phyloP scores from a whole-genome alignment of 2,113 vertebrate genomes.

The Antennarius striatus region DNA sequence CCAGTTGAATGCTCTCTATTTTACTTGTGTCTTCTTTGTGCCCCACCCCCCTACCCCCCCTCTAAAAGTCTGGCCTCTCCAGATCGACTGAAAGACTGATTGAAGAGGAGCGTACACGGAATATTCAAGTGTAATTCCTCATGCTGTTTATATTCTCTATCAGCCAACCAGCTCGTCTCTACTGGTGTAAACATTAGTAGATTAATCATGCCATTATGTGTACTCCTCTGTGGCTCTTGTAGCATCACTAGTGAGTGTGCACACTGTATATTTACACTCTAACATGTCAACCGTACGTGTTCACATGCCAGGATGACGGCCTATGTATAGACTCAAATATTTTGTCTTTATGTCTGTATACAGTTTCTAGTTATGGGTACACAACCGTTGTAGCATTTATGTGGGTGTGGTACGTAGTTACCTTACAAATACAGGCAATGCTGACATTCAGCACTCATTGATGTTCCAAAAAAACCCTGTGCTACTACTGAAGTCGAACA shows the following conservation, averaged over 20 bases:
- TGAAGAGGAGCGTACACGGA: conserved; percentile 28
- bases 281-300: conserved; percentile 49
- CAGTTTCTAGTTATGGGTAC: conserved; percentile 40
- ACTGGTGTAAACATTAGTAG: conserved; percentile 61
- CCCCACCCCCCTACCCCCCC: background rate
- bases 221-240: conserved; percentile 56
- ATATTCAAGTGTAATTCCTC: conserved; percentile 33
- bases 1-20: conserved; percentile 80
- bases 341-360: conserved; percentile 34
- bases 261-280: conserved; percentile 55
- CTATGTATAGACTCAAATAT: conserved; percentile 50
- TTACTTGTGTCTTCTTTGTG: conserved; percentile 32
- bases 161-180: conserved; percentile 74
- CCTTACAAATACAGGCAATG: conserved; percentile 77
- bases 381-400: conserved; percentile 76
- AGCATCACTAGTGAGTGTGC: conserved; percentile 61
- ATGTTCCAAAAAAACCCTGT: conserved; percentile 65
- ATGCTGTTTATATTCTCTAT: conserved; percentile 50
- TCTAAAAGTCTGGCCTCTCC: conserved; percentile 21
- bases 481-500: conserved; percentile 81
- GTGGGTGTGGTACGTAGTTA: conserved; percentile 67
- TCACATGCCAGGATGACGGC: conserved; percentile 39
- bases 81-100: conserved; percentile 59
- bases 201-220: conserved; percentile 40
- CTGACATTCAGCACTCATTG: conserved; percentile 79